A percentile compares a stretch with the other conserved stretches of the same genome.
Evolutionary conservation across 2,888 invertebrate genomes (phyloP).

Genomic region (Venustoraphidia nigricollis): DNA sequence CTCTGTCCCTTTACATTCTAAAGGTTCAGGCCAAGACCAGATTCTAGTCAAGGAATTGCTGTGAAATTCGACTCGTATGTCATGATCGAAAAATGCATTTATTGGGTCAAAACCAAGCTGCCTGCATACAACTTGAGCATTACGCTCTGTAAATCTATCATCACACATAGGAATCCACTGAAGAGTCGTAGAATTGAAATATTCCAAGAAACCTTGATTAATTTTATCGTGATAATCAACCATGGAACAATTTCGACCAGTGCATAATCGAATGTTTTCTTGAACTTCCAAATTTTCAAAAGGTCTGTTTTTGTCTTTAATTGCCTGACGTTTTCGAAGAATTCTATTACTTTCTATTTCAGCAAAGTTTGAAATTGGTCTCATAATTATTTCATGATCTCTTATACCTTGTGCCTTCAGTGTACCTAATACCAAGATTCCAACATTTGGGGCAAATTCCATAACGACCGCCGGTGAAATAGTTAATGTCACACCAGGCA

Average conservation of each 20-base stretch:
- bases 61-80: constrained; percentile 74
- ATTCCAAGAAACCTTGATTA: constrained; percentile 81
- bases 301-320: constrained; percentile 11
- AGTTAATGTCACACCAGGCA: constrained; percentile 80
- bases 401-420: constrained; percentile 67
- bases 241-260: constrained; percentile 52
- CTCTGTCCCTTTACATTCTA: constrained; percentile 70
- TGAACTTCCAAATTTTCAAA: constrained; percentile 38
- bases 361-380: constrained; percentile 33
- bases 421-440: constrained; percentile 85
- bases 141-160: constrained; percentile 84
- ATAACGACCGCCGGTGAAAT: constrained; percentile 80
- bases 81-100: constrained; percentile 78
- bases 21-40: constrained; percentile 90
- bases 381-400: constrained; percentile 64
- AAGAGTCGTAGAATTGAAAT: constrained; percentile 85
- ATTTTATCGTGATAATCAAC: constrained; percentile 34
- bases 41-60: constrained; percentile 74
- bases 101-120: constrained; percentile 81
- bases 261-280: constrained; percentile 63
- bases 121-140: constrained; percentile 91
- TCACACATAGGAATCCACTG: constrained; percentile 98
- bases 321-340: constrained; percentile 24
- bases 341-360: constrained; percentile 28
- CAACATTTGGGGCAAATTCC: constrained; percentile 91